Evolutionary conservation across 2,888 invertebrate species (phyloP).

Genomic region (Baronia brevicornis): DNA sequence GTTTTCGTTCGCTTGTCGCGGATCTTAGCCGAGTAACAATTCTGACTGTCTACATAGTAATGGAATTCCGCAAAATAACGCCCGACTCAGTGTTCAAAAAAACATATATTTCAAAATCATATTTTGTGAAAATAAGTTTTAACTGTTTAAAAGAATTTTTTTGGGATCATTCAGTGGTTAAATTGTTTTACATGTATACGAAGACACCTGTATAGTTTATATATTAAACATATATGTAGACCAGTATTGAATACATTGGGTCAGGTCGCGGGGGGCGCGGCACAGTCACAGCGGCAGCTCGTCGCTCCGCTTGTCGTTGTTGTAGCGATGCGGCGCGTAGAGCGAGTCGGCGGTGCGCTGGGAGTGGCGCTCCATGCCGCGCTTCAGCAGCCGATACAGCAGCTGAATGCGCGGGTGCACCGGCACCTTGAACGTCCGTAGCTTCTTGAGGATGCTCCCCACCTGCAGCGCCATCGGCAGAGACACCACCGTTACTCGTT

Average conservation of each 20-base stretch:
- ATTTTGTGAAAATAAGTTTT: too few species aligned
- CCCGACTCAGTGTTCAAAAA: too few species aligned
- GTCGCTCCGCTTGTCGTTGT: slow-evolving; percentile 29
- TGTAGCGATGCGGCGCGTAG: slow-evolving; percentile 30
- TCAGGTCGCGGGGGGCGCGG: slow-evolving; percentile 1
- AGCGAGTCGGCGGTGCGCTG: slow-evolving; percentile 29
- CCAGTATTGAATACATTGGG: neutral
- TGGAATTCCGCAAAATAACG: too few species aligned
- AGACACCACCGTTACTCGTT: neutral
- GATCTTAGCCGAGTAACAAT: too few species aligned
- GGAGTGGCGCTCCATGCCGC: slow-evolving; percentile 24
- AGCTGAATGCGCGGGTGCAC: slow-evolving; percentile 39
- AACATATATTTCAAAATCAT: too few species aligned
- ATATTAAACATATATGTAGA: too few species aligned
- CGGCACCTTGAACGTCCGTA: slow-evolving; percentile 31
- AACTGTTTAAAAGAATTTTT: too few species aligned
- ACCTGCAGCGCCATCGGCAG: slow-evolving; percentile 28
- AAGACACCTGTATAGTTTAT: too few species aligned
- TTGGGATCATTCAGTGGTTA: too few species aligned
- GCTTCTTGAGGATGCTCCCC: slow-evolving; percentile 24
- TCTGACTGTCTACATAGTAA: too few species aligned
- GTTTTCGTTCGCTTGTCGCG: too few species aligned
- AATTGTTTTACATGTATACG: too few species aligned
- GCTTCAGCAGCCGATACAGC: slow-evolving; percentile 34
- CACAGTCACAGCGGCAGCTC: slow-evolving; percentile 25